A percentile compares a stretch with the other conserved stretches of the same genome.
Evolutionary conservation across 92 coral and sea anemone genomes (phyloP).

Genomic region (Porites cylindrica): DNA sequence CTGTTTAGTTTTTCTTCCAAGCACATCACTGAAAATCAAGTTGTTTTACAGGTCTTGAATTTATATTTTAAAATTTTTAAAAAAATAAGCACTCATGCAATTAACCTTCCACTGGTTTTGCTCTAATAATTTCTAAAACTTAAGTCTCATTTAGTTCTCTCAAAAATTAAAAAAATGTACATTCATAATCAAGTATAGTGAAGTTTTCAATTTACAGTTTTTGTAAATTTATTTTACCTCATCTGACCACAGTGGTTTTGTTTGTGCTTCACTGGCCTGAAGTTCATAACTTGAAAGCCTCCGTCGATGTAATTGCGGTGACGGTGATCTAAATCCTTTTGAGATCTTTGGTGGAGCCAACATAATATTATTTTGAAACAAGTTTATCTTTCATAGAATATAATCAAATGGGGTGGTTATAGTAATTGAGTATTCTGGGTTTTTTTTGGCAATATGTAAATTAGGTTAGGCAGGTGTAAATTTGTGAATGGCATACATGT

Average conservation of each 20-base stretch:
- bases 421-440: not conserved
- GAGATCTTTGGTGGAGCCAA: conserved; percentile 21
- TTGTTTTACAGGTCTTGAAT: too few species aligned
- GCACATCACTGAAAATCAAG: too few species aligned
- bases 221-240: conserved; percentile 10
- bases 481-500: not conserved
- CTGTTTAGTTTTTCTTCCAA: too few species aligned
- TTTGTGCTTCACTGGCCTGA: conserved; percentile 6
- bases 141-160: too few species aligned
- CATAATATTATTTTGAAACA: not conserved
- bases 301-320: conserved; percentile 17
- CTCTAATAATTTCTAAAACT: too few species aligned
- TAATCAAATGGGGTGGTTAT: not conserved
- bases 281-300: conserved; percentile 16
- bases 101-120: too few species aligned
- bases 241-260: conserved; percentile 22
- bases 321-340: not conserved
- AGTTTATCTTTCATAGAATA: not conserved
- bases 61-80: too few species aligned
- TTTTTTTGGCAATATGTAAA: not conserved
- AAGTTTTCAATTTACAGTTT: not conserved
- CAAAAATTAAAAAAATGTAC: too few species aligned
- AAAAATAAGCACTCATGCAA: too few species aligned
- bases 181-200: not conserved
- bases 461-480: not conserved